phyloP scores from a whole-genome alignment of 2,113 vertebrate genomes.

The Dicaeum eximium region DNA sequence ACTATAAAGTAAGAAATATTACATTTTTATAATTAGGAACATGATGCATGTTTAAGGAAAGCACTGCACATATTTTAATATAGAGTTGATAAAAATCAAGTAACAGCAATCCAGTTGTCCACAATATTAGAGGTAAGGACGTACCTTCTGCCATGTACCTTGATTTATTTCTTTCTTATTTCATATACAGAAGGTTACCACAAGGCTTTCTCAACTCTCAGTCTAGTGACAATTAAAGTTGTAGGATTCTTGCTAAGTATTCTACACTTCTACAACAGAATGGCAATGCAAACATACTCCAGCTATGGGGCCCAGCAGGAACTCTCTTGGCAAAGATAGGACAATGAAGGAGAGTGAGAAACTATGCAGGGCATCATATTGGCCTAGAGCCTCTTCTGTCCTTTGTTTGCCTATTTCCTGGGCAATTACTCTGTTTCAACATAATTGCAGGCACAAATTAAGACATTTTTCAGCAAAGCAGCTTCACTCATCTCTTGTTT shows the following conservation, averaged over 20 bases:
- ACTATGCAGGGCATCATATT: background rate
- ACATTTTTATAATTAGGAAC: background rate
- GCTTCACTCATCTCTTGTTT: background rate
- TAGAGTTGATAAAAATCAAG: background rate
- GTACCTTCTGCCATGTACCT: background rate
- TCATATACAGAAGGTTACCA: background rate
- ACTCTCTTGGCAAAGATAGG: background rate
- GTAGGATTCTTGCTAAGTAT: background rate
- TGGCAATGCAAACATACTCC: background rate
- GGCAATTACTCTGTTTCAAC: background rate
- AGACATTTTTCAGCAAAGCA: background rate
- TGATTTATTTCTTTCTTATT: background rate
- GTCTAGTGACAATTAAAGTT: background rate
- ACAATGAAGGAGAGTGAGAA: background rate
- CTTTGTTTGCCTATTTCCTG: background rate
- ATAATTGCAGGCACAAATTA: background rate
- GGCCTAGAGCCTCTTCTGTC: background rate
- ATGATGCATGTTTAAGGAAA: background rate
- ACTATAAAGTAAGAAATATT: conserved; percentile 72
- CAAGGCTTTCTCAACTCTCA: background rate
- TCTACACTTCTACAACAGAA: background rate
- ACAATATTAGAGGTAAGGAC: background rate
- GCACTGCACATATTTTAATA: background rate
- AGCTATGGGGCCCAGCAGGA: background rate
- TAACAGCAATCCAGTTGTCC: background rate